Evolutionary conservation across 2,113 vertebrate species (phyloP), one percentile per base, ranked within the genome.

Genomic region (Tichodroma muraria): DNA sequence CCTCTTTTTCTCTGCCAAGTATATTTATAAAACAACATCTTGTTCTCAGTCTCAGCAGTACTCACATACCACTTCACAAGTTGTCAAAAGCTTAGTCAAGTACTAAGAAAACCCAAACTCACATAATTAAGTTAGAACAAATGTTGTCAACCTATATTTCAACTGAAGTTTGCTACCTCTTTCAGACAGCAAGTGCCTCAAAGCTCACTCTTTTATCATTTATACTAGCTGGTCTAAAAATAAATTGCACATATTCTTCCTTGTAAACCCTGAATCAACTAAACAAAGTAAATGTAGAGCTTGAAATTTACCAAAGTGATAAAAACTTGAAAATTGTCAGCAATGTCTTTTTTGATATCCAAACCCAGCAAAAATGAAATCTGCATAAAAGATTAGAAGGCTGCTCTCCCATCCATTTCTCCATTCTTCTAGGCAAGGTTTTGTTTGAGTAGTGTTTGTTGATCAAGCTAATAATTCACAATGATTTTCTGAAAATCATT

Each of bases 11-110:
- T 70, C 47, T 90, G 63, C 82, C 85, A 94, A 88, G 44, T 73
- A 28, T 90, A 94, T 95, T 96, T 96, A 85, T 91, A 94, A 95
- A 94, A 87, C 80, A 92, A 49, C 89, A 95, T 89, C 91, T 89
- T 94, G 84, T 80, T 94, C 91, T 90, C 52, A 84, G 83, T 76
- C 84, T 93, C 78, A 72, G 65, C 78, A 91, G 49, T 82, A 82
- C 49, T 93, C 89, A 75, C 72, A 89, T 56, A 76, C 65, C 56
- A 81, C 65, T 95, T 96, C 79, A 93, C 78, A 94, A 95, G 65
- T 91, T 96, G 91, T 96, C 95, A 89, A 94, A 94, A 93, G 70
- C 57, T 84, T 92, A 87, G 93, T 96, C 80, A 87, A 89, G 73
- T 84, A 89, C 84, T 81, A 81, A 89, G 89, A 91, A 94, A 96